A percentile compares a stretch with the other conserved stretches of the same genome.
Evolutionary conservation across 2,888 invertebrate genomes (phyloP).

Genomic region (Melinopterus prodromus): DNA sequence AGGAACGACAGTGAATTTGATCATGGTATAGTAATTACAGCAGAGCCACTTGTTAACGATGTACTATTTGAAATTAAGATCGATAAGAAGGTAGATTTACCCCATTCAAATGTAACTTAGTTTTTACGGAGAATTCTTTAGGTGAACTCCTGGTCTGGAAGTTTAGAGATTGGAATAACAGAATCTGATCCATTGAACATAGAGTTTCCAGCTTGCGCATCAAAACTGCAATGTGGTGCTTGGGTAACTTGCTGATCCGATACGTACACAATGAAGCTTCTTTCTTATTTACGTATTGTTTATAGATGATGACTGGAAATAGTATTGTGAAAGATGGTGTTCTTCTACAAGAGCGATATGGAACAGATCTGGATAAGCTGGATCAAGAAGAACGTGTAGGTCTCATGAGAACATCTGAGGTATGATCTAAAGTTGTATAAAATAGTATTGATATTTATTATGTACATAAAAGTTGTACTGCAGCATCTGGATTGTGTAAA

Average conservation of each 20-base stretch:
- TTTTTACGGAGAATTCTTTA: conserved; percentile 53
- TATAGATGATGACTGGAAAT: conserved; percentile 84
- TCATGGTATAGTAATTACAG: conserved; percentile 86
- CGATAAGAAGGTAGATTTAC: conserved; percentile 79
- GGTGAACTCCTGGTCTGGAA: conserved; percentile 84
- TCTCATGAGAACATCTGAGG: conserved; percentile 82
- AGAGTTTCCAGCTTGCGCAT: conserved; percentile 78
- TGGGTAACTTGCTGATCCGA: conserved; percentile 68
- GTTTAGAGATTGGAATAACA: conserved; percentile 79
- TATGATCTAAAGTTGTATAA: conserved; percentile 52
- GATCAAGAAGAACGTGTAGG: conserved; percentile 85
- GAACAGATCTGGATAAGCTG: conserved; percentile 83
- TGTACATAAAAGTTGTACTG: not conserved
- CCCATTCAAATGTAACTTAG: conserved; percentile 34
- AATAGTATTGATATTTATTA: conserved; percentile 10
- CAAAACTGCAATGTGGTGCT: conserved; percentile 80
- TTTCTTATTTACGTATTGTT: conserved; percentile 29
- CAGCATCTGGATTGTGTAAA: too few species aligned
- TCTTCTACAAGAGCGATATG: conserved; percentile 83
- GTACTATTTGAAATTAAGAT: conserved; percentile 86
- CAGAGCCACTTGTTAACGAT: conserved; percentile 81
- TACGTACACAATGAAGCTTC: conserved; percentile 5
- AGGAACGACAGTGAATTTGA: conserved; percentile 85
- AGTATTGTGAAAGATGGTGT: conserved; percentile 87
- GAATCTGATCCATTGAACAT: conserved; percentile 73